Base-by-base conservation (phyloP, 2,797 vertebrate species). In the Rhinogobio ventralis region DNA sequence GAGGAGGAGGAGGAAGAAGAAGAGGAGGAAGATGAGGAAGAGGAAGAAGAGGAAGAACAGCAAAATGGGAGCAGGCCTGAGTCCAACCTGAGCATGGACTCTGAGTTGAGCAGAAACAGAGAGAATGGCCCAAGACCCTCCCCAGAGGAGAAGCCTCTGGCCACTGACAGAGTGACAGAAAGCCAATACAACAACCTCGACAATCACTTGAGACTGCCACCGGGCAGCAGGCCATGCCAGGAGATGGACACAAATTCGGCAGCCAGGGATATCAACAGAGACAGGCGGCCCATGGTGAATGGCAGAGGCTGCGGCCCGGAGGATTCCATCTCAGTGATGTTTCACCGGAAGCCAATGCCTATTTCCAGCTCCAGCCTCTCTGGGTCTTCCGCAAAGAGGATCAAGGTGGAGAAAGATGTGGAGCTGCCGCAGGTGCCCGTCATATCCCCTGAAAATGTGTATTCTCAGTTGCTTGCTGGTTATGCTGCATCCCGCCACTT, bases 361-460 rank as follows among this genome's bases (percentile, higher is more conserved):
- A 96, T 99, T 92, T 97, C 97, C 55, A 97, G 96, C 91, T 96
- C 95, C 0, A 96, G 92, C 90, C 95, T 97, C 83, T 96, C 97
- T 89, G 96, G 97, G 91, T 95, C 95, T 4, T 95, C 95, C 64
- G 94, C 95, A 92, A 99, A 99, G 94, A 96, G 97, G 92, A 99
- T 99, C 95, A 99, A 99, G 92, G 96, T 99, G 89, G 98, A 99
- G 93, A 99, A 98, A 92, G 98, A 99, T 93, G 93, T 98, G 93
- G 98, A 99, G 92, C 94, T 98, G 91, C 97, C 97, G 83, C 96
- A 97, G 87, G 95, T 97, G 85, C 97, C 98, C 4, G 95, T 99
- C 83, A 98, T 99, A 94, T 98, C 98, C 86, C 97, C 98, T 0
- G 98, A 99, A 95, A 99, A 99, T 2, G 97, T 99, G 93, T 99